phyloP scores from a whole-genome alignment of 2,888 invertebrate species.

The Pachymerium ferrugineum region DNA sequence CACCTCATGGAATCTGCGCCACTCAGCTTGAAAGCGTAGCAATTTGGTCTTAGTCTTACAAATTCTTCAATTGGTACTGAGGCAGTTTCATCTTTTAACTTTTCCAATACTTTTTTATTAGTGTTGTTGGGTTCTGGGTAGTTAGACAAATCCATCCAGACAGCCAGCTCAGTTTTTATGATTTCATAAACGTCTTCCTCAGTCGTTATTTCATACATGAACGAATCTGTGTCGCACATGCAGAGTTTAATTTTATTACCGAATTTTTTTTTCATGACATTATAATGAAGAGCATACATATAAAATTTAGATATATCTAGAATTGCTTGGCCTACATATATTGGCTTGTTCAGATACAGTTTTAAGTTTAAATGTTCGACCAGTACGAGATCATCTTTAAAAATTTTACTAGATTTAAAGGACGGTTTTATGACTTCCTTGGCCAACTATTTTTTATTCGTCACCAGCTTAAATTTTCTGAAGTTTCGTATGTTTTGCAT shows the following conservation, averaged over 20 bases:
- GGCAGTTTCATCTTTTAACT: constrained; percentile 43
- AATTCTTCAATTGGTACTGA: constrained; percentile 40
- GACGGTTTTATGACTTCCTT: constrained; percentile 32
- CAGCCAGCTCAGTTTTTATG: constrained; percentile 32
- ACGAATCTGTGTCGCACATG: constrained; percentile 43
- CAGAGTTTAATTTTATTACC: constrained; percentile 37
- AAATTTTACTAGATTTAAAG: constrained; percentile 31
- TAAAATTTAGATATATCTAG: constrained; percentile 41
- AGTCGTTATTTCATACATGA: constrained; percentile 40
- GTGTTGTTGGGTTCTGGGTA: constrained; percentile 39
- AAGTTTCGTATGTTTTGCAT: constrained; percentile 43
- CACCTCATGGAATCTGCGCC: not conserved
- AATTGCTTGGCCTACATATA: constrained; percentile 40
- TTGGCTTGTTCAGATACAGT: constrained; percentile 39
- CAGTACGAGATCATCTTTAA: not conserved
- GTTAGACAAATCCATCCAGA: constrained; percentile 40
- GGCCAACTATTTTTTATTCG: not conserved
- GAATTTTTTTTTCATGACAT: constrained; percentile 39
- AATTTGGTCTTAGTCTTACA: constrained; percentile 38
- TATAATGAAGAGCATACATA: constrained; percentile 41
- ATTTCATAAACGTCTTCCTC: constrained; percentile 41
- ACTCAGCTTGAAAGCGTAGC: constrained; percentile 18
- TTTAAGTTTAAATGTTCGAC: constrained; percentile 29
- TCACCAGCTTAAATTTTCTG: constrained; percentile 40
- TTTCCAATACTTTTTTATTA: constrained; percentile 43